Evolutionary conservation across 2,113 vertebrate species (phyloP), one percentile per base, ranked within the genome.

Genomic region (Psilopogon haemacephalus): DNA sequence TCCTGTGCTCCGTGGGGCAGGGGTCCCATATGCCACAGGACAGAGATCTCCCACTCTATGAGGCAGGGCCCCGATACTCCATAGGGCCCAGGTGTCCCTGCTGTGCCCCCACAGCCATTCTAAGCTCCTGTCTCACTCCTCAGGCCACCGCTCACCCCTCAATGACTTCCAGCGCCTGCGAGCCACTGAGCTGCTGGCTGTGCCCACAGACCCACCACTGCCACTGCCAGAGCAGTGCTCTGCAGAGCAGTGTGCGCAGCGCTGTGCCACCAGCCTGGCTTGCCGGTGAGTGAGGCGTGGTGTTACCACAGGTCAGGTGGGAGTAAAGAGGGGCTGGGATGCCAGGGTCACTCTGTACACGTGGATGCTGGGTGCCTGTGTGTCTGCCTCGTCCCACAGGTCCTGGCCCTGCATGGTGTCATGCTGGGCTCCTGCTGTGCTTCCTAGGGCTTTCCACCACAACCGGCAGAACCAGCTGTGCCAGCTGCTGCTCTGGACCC

Each of bases 131-230:
- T 38, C 37, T 4, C 63, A 1, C 24, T 63, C 72, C 21, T 12
- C 75, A 99, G 99, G 97, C 37, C 95, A 97, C 78, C 98, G 98
- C 71, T 99, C 99, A 32, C 97, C 98, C 8, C 95, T 99, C 69
- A 99, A 99, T 93, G 98, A 99, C 88, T 99, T 98, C 97, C 99
- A 99, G 97, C 98, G 98, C 68, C 98, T 98, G 0, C 98, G 98
- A 92, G 98, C 98, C 58, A 97, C 98, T 6, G 97, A 99, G 87
- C 97, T 99, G 89, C 96, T 97, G 97, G 9, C 95, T 60, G 50
- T 3, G 32, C 94, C 40, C 89, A 87, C 21, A 72, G 97, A 8
- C 83, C 59, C 94, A 2, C 94, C 90, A 1, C 52, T 84, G 7
- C 63, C 8, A 2, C 90, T 67, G 68, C 59, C 67, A 6, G 94